Evolutionary conservation across 2,797 vertebrate genomes (phyloP).

Genomic region (Chromobotia macracanthus): DNA sequence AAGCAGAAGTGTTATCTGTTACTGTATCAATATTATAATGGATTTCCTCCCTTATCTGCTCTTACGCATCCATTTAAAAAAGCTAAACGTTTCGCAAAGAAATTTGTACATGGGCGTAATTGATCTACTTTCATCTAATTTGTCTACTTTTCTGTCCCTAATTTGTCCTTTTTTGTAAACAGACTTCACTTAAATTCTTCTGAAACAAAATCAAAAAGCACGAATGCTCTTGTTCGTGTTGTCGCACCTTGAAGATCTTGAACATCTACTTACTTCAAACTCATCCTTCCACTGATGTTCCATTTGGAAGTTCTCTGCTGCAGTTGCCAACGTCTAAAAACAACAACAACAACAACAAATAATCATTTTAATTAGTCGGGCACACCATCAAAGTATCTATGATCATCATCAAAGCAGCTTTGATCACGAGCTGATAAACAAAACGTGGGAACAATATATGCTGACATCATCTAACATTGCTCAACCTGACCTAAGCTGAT

Average conservation of each 20-base stretch:
- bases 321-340: slow-evolving; percentile 88
- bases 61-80: neutral
- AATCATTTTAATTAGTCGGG: slow-evolving; percentile 22
- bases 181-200: neutral
- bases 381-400: slow-evolving; percentile 29
- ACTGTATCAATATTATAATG: neutral
- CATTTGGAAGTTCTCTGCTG: slow-evolving; percentile 91
- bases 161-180: neutral
- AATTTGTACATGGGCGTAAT: no score
- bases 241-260: neutral
- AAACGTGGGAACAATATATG: neutral
- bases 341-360: slow-evolving; percentile 49
- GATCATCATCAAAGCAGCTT: slow-evolving; percentile 18
- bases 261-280: slow-evolving; percentile 82
- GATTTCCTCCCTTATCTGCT: neutral
- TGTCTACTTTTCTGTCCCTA: no score
- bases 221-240: neutral
- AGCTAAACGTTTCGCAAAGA: no score
- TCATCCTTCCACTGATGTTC: slow-evolving; percentile 91
- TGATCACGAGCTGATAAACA: slow-evolving; percentile 12
- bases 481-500: neutral
- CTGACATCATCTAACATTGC: neutral
- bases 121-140: no score
- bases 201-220: neutral
- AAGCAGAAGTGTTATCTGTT: neutral